These are phyloP conservation scores for Hydrotaea cyrtoneurina DNA, from an alignment of 2,888 invertebrate genomes.

Conservation along the genomic window DNA sequence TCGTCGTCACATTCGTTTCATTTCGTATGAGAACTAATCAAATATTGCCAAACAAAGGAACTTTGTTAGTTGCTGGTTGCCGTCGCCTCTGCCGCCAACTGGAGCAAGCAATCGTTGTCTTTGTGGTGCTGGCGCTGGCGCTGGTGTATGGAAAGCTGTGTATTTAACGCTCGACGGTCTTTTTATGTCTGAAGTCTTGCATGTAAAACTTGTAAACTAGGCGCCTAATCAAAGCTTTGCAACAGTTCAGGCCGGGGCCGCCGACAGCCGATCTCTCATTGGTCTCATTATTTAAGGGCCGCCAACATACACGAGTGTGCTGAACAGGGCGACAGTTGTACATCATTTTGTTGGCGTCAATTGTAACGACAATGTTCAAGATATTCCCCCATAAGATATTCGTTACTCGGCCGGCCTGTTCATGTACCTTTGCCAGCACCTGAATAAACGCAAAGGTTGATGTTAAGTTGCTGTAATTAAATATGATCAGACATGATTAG, in stretches of 20 bases:
- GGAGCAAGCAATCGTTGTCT: too few species aligned
- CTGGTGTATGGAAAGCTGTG: slow-evolving; percentile 27
- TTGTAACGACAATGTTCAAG: neutral
- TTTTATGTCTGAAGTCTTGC: too few species aligned
- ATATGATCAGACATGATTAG: neutral
- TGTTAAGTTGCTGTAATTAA: neutral
- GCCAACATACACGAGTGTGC: neutral
- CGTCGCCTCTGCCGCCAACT: neutral
- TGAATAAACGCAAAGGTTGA: neutral
- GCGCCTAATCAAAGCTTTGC: slow-evolving; percentile 54
- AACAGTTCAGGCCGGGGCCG: neutral
- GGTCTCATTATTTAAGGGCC: slow-evolving; percentile 31
- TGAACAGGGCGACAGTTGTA: slow-evolving; percentile 2
- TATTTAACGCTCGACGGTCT: slow-evolving; percentile 62
- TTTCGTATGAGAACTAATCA: slow-evolving; percentile 77
- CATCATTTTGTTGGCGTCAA: slow-evolving; percentile 25
- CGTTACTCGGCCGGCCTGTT: too few species aligned
- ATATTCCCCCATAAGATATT: too few species aligned
- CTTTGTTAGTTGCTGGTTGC: slow-evolving; percentile 60
- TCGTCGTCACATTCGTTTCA: slow-evolving; percentile 56
- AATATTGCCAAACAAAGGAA: slow-evolving; percentile 75
- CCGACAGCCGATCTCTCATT: neutral
- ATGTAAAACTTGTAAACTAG: slow-evolving; percentile 64
- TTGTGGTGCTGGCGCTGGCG: too few species aligned
- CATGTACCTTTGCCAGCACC: slow-evolving; percentile 8